Base-by-base conservation (phyloP, 2,888 invertebrate genomes). In the Salticus scenicus region DNA sequence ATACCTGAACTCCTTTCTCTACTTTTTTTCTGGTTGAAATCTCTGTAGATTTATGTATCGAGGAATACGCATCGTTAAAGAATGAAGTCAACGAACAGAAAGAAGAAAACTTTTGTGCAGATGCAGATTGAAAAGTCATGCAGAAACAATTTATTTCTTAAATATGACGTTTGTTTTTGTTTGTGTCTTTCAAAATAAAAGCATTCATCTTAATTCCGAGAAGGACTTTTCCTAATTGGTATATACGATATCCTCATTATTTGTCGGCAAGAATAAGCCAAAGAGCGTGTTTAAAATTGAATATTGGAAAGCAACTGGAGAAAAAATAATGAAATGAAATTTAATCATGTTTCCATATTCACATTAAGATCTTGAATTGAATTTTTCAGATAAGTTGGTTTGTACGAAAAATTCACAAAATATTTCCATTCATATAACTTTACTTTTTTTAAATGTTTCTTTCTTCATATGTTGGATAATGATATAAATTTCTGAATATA, bases 1-100 rank as follows among this genome's bases (percentile, higher is more conserved):
- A 77, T 77, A 69, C 77, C 72, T 33, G 7, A 20, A 33, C 24
- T 20, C 51, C 33, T 37, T 41, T 78, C 64, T 78, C 71, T 63
- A 12, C 20, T 33, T 37, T 37, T 67, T 33, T 57, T 57, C 24
- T 24, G 20, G 14, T 17, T 10, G 57, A 20, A 24, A 57, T 57
- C 57, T 57, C 57, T 57, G 7, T 57, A 57, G 57, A 24, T 24
- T 57, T 57, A 12, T 47, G 57, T 24, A 57, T 57, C 5, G 57
- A n/a, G 24, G 24, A 24, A 24, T 24, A 57, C 24, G 57, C 57
- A 12, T 57, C 57, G 24, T 57, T 57, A 24, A 5, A 20, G 24
- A 10, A 4, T 24, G 20, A 57, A 24, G 12, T 24, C 24, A 24
- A 10, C 24, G 5, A 24, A 4, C 5, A 57, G 57, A 20, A 57